A percentile compares a stretch with the other conserved stretches of the same genome.
Evolutionary conservation across 2,888 invertebrate species (phyloP).

Genomic region (Caenorhabditis sp.): DNA sequence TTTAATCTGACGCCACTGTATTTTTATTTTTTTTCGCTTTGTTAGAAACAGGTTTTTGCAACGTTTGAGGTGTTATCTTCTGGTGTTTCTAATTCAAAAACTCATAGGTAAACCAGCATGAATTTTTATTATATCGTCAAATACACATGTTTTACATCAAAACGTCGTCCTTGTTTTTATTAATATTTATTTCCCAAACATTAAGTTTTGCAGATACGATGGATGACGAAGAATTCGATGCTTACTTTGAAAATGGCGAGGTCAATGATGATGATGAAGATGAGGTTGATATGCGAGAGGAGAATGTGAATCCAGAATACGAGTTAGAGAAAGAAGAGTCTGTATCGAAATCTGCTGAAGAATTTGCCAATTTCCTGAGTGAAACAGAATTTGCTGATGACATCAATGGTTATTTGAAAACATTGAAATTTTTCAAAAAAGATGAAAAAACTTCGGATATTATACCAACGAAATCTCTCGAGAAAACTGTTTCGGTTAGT

Average conservation of each 20-base stretch:
- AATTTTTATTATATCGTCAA: no score
- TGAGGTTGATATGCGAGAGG: slow-evolving; percentile 11
- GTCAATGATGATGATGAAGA: slow-evolving; percentile 5
- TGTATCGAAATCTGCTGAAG: slow-evolving; percentile 7
- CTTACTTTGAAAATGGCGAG: slow-evolving; percentile 10
- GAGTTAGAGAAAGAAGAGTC: slow-evolving; percentile 36
- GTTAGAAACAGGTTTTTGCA: not conserved
- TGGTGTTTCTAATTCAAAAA: no score
- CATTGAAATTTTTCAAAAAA: slow-evolving; percentile 30
- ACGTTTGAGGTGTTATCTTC: not conserved
- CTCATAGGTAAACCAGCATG: no score
- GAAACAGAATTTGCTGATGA: slow-evolving; percentile 27
- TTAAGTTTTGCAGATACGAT: not conserved
- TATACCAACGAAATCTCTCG: slow-evolving; percentile 30
- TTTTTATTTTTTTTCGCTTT: slow-evolving; percentile 5
- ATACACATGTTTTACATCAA: no score
- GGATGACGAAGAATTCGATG: slow-evolving; percentile 3
- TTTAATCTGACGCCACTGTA: not conserved
- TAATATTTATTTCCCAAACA: no score
- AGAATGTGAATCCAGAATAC: slow-evolving; percentile 29
- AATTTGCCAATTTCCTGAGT: slow-evolving; percentile 35
- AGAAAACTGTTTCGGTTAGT: slow-evolving; percentile 17
- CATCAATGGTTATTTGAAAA: slow-evolving; percentile 22
- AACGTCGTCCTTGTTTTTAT: no score
- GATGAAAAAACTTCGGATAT: slow-evolving; percentile 20